Evolutionary conservation across 2,113 vertebrate species (phyloP), one percentile per base, ranked within the genome.

Genomic region (Gobius niger): DNA sequence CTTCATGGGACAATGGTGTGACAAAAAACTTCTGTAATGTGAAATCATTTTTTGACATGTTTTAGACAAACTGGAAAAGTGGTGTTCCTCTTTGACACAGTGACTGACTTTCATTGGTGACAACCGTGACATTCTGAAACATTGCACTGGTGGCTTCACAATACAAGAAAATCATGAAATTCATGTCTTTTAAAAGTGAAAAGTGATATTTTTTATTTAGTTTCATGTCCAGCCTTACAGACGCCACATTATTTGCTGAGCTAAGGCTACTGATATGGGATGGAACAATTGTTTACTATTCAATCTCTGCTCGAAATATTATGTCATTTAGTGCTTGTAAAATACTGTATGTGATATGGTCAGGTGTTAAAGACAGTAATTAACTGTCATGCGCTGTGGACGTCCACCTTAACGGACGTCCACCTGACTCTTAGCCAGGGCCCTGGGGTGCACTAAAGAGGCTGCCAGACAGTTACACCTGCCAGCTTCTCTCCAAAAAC

Each of bases 391-490:
- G 67, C 76, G 71, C 59, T 62, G 67, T 70, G 72, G 81, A 74
- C n/a, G 69, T 81, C 72, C 67, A 78, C 71, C 73, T 85, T 78
- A 69, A 83, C 65, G 19, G 72, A 82, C 72, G 74, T 78, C 75
- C 69, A 74, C 76, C 80, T 68, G 80, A 80, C 70, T 83, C 75
- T 74, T 57, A 67, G 72, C 79, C 73, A 77, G 77, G 56, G 42
- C 77, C 82, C 82, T 65, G 69, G 44, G 63, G 85, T 72, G 65
- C 78, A 75, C 68, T 87, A 52, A 81, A 85, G 47, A 85, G 51
- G 57, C 63, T 87, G 82, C 83, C 82, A 87, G 67, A 80, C 69
- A 66, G 52, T 54, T 69, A 78, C 70, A 72, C 72, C 80, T 80
- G 84, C 84, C 83, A 87, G 72, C 62, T 49, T 79, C 73, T 84